Percentiles rank a stretch among this genome's conserved stretches.
phyloP scores from a whole-genome alignment of 2,113 vertebrate species.

The Nerophis ophidion region DNA sequence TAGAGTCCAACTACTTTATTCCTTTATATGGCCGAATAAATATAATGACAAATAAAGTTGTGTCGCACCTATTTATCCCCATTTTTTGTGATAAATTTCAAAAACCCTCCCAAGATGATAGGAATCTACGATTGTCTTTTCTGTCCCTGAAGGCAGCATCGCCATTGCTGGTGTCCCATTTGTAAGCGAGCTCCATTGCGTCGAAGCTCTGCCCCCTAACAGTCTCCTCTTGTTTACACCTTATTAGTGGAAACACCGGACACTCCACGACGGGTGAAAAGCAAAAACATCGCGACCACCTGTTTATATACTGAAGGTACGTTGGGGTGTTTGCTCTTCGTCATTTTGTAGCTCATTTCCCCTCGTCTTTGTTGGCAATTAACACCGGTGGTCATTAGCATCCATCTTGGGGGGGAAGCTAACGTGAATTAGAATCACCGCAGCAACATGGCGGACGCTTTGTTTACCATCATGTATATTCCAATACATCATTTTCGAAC shows the following conservation, averaged over 20 bases:
- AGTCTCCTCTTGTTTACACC: constrained; percentile 17
- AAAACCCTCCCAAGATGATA: not conserved
- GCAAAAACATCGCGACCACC: not conserved
- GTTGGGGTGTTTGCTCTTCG: constrained; percentile 13
- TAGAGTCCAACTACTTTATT: constrained; percentile 14
- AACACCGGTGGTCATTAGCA: constrained; percentile 47
- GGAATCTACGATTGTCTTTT: not conserved
- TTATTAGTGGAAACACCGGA: constrained; percentile 5
- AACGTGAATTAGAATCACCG: constrained; percentile 41
- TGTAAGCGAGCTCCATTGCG: not conserved
- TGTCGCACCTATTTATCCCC: not conserved
- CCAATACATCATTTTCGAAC: not conserved
- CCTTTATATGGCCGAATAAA: constrained; percentile 45
- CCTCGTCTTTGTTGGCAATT: constrained; percentile 34
- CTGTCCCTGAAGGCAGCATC: constrained; percentile 26
- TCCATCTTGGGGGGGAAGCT: constrained; percentile 51
- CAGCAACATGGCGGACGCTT: constrained; percentile 9
- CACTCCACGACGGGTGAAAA: not conserved
- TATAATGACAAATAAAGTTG: constrained; percentile 44
- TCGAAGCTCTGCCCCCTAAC: not conserved
- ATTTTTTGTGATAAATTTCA: not conserved
- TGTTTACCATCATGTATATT: not conserved
- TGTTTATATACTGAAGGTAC: constrained; percentile 18
- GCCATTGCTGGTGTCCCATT: fast-evolving
- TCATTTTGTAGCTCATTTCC: constrained; percentile 14